Conservation (phyloP, 1,140 invertebrate genomes). For the Scaptomyza graminum region DNA sequence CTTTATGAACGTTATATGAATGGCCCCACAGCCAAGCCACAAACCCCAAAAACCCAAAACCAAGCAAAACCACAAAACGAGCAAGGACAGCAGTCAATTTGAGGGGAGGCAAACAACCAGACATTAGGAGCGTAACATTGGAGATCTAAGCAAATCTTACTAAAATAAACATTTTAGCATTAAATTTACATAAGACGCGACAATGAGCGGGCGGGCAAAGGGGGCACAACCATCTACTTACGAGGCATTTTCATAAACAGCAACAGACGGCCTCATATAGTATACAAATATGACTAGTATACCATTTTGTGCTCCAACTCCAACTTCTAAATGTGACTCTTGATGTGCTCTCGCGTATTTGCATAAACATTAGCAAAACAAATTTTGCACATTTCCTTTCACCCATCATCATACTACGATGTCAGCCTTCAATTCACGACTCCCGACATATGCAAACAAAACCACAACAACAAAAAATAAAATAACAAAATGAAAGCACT, state of each 20-base stretch:
- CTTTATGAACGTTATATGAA: conserved; percentile 59
- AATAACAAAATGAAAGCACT: conserved; percentile 1
- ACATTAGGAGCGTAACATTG: conserved; percentile 64
- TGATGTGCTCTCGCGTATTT: conserved; percentile 71
- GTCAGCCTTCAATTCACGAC: conserved; percentile 32
- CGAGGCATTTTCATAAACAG: conserved; percentile 76
- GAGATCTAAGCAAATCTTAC: conserved; percentile 78
- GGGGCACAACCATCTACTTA: conserved; percentile 47
- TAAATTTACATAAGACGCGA: conserved; percentile 80
- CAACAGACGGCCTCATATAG: conserved; percentile 48
- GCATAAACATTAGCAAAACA: conserved; percentile 82
- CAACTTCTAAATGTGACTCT: conserved; percentile 1
- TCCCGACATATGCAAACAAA: conserved; percentile 72
- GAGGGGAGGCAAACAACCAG: neutral
- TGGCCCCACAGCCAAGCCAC: conserved; percentile 13
- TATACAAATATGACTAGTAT: conserved; percentile 46
- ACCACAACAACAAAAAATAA: conserved; percentile 59
- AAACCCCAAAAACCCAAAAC: neutral
- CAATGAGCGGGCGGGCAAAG: conserved; percentile 45
- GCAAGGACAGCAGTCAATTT: conserved; percentile 13
- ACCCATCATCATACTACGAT: conserved; percentile 13
- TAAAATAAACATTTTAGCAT: conserved; percentile 82
- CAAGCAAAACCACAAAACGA: conserved; percentile 25
- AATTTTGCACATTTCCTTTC: conserved; percentile 78
- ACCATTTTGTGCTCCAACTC: conserved; percentile 4